Conservation (phyloP, 2,797 vertebrate genomes). For the Microctenopoma steveboyesi region DNA sequence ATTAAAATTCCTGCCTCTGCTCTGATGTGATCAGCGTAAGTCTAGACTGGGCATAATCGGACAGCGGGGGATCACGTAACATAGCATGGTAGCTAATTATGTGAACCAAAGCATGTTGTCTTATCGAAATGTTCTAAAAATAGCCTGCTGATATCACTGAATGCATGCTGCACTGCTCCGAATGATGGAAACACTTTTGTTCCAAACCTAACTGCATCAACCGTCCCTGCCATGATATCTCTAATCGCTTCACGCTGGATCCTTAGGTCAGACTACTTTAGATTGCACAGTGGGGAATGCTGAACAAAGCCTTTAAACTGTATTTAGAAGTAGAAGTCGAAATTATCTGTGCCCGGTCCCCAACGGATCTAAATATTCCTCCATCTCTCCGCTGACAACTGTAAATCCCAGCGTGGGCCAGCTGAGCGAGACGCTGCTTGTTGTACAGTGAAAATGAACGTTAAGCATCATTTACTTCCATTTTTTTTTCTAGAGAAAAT, state of each 20-base stretch:
- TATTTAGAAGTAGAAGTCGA: background rate
- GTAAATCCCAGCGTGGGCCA: conserved; percentile 39
- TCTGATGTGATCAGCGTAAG: conserved; percentile 70
- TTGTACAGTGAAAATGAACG: conserved; percentile 33
- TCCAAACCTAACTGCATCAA: conserved; percentile 51
- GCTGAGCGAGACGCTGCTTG: conserved; percentile 27
- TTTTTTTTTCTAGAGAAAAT: conserved; percentile 28
- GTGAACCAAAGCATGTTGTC: conserved; percentile 73
- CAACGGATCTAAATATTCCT: conserved; percentile 25
- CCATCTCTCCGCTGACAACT: conserved; percentile 9
- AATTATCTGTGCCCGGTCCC: background rate
- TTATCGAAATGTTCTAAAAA: conserved; percentile 77
- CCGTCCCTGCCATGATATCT: conserved; percentile 31
- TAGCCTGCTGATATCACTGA: conserved; percentile 59
- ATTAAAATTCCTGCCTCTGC: conserved; percentile 71
- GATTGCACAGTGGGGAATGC: background rate
- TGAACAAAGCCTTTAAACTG: background rate
- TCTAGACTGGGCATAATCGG: conserved; percentile 69
- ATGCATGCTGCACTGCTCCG: conserved; percentile 45
- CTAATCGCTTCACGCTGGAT: conserved; percentile 45
- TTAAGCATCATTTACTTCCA: conserved; percentile 61
- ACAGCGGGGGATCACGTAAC: conserved; percentile 72
- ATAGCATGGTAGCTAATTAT: conserved; percentile 75
- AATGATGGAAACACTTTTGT: conserved; percentile 62
- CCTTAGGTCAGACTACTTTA: background rate